Conservation (phyloP, 2,797 vertebrate genomes). For the Phataginus tricuspis region DNA sequence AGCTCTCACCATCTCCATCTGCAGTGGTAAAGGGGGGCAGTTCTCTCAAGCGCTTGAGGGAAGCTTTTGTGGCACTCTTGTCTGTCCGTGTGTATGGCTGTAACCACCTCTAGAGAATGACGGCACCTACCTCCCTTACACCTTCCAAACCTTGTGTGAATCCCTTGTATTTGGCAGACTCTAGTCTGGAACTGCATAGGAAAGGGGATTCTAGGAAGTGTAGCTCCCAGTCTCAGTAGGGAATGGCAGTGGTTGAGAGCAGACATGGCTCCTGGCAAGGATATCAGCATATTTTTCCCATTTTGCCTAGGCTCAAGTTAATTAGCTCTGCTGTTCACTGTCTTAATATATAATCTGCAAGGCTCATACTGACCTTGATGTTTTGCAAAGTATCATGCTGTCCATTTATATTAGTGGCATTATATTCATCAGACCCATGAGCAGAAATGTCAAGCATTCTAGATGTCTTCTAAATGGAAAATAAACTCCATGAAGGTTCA, state of each 20-base stretch:
- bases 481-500: neutral
- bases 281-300: neutral
- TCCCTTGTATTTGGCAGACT: neutral
- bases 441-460: neutral
- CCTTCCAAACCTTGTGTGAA: neutral
- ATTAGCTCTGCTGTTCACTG: neutral
- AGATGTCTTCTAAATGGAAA: neutral
- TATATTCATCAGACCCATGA: neutral
- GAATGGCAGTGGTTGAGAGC: neutral
- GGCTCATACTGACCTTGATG: neutral
- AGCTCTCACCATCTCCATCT: neutral
- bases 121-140: neutral
- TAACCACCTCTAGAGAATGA: neutral
- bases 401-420: neutral
- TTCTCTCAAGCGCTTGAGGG: neutral
- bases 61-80: neutral
- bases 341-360: neutral
- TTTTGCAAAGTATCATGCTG: neutral
- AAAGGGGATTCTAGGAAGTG: neutral
- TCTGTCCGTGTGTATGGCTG: neutral
- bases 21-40: neutral
- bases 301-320: neutral
- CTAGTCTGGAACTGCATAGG: neutral
- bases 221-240: neutral
- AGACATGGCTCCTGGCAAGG: neutral